phyloP scores from a whole-genome alignment of 2,113 vertebrate genomes.

The Crotalus helleri region DNA sequence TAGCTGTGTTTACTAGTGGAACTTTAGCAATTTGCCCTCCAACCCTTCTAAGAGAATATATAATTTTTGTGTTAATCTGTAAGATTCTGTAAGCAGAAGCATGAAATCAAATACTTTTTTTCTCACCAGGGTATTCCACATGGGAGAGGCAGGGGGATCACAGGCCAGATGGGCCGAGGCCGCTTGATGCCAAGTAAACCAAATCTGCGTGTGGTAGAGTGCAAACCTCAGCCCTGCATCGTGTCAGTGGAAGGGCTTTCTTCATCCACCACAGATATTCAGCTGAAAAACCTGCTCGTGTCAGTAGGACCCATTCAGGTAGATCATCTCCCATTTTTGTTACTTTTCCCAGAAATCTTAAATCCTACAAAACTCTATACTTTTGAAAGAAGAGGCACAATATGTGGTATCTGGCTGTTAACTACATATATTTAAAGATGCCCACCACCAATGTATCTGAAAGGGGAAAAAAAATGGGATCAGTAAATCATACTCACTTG shows the following conservation, averaged over 20 bases:
- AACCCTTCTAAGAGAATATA: slow-evolving; percentile 11
- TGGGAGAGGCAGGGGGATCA: slow-evolving; percentile 79
- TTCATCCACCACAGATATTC: slow-evolving; percentile 88
- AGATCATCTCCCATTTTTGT: slow-evolving; percentile 39
- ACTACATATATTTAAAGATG: slow-evolving; percentile 41
- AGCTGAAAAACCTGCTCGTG: slow-evolving; percentile 90
- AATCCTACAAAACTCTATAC: not conserved
- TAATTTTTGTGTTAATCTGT: slow-evolving; percentile 11
- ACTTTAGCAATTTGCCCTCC: slow-evolving; percentile 32
- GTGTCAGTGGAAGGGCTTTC: slow-evolving; percentile 97
- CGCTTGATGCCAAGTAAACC: slow-evolving; percentile 81
- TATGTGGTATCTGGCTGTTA: no score
- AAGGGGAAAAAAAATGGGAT: slow-evolving; percentile 20
- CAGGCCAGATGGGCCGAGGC: slow-evolving; percentile 78
- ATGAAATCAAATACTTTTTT: slow-evolving; percentile 56
- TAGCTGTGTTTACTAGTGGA: slow-evolving; percentile 2
- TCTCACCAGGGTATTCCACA: slow-evolving; percentile 84
- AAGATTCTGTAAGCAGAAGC: slow-evolving; percentile 34
- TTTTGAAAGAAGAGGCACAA: no score
- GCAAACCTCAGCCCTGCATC: slow-evolving; percentile 78
- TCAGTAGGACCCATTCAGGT: slow-evolving; percentile 98
- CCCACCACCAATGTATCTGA: no score
- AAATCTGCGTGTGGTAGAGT: slow-evolving; percentile 78
- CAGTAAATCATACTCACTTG: slow-evolving; percentile 24
- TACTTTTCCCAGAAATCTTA: slow-evolving; percentile 49